These are phyloP conservation scores for Lithophane leautieri DNA, from an alignment of 2,888 invertebrate species.

Conservation along the genomic window DNA sequence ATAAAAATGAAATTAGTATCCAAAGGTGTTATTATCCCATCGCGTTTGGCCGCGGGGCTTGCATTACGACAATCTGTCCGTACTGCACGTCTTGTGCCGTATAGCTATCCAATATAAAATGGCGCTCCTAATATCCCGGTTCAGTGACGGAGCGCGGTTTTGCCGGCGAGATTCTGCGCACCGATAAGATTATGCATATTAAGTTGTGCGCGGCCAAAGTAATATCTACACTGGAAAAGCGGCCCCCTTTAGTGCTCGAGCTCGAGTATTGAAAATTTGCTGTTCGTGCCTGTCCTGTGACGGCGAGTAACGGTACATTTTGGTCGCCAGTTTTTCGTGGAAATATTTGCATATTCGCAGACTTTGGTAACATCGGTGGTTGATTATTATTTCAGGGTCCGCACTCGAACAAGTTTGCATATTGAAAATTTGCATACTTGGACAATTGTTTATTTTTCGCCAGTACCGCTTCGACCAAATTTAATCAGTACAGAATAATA, in stretches of 20 bases:
- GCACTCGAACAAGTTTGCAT: conserved; percentile 47
- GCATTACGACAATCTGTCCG: conserved; percentile 91
- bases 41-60: conserved; percentile 90
- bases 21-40: conserved; percentile 91
- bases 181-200: conserved; percentile 91
- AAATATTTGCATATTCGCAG: conserved; percentile 76
- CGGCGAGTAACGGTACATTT: conserved; percentile 78
- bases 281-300: conserved; percentile 81
- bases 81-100: conserved; percentile 90
- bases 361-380: conserved; percentile 45
- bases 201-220: conserved; percentile 89
- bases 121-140: conserved; percentile 90
- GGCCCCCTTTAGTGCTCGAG: conserved; percentile 79
- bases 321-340: conserved; percentile 74
- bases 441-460: conserved; percentile 24
- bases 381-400: conserved; percentile 61
- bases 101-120: conserved; percentile 91
- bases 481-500: not conserved
- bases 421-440: conserved; percentile 38
- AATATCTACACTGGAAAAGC: conserved; percentile 89
- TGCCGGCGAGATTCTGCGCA: conserved; percentile 87
- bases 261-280: conserved; percentile 82
- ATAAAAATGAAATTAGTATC: conserved; percentile 91
- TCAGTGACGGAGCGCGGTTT: conserved; percentile 87
- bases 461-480: conserved; percentile 7